phyloP scores from a whole-genome alignment of 2,113 vertebrate genomes.

The Sakesphorus luctuosus region DNA sequence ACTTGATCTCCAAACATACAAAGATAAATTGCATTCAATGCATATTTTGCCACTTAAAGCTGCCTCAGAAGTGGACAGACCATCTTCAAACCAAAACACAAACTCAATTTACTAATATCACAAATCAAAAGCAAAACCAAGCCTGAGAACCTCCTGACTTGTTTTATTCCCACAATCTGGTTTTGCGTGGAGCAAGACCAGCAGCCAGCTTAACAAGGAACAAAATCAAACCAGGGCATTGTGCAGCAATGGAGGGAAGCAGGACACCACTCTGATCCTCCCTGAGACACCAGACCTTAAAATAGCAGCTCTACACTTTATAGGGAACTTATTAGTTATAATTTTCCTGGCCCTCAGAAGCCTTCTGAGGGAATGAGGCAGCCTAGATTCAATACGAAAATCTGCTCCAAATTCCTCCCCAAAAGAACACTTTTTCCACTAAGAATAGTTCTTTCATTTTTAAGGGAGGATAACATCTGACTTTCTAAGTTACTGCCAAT shows the following conservation, averaged over 20 bases:
- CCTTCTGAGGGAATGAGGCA: conserved; percentile 51
- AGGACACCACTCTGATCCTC: conserved; percentile 28
- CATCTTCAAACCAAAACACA: not conserved
- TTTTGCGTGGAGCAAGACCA: not conserved
- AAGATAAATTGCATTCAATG: not conserved
- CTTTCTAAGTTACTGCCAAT: conserved; percentile 30
- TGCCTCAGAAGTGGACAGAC: not conserved
- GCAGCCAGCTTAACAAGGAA: not conserved
- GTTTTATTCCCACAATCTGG: not conserved
- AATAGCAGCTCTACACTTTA: conserved; percentile 62
- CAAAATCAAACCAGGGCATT: conserved; percentile 43
- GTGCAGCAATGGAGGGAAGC: not conserved
- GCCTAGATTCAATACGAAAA: conserved; percentile 41
- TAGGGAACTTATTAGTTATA: conserved; percentile 60
- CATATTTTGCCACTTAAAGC: not conserved
- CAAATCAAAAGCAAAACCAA: conserved; percentile 9
- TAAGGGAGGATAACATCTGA: conserved; percentile 17
- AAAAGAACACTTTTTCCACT: conserved; percentile 21
- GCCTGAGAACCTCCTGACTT: not conserved
- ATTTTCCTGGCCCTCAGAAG: conserved; percentile 59
- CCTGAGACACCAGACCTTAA: conserved; percentile 51
- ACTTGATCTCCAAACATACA: not conserved
- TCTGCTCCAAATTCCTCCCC: conserved; percentile 60
- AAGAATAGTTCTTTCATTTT: conserved; percentile 32
- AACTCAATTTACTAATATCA: not conserved